A percentile compares a stretch with the other conserved stretches of the same genome.
Conservation (phyloP, 2,797 vertebrate genomes). For the Coendou prehensilis region DNA sequence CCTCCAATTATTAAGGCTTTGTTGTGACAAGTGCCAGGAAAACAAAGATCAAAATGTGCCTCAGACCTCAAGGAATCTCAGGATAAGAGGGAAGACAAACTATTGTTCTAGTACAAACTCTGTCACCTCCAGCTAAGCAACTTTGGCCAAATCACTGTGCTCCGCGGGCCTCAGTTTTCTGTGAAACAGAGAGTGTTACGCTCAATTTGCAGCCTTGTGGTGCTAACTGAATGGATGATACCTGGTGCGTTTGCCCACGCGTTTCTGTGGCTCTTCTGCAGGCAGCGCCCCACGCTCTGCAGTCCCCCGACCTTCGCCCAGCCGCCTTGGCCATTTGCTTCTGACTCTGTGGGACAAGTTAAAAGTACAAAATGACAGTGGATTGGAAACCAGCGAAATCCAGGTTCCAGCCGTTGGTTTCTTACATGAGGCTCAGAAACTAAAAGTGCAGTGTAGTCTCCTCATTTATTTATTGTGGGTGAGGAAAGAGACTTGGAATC, state of each 20-base stretch:
- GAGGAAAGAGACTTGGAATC: background rate
- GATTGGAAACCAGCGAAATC: background rate
- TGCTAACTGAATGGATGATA: background rate
- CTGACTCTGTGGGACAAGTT: background rate
- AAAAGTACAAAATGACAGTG: conserved; percentile 8
- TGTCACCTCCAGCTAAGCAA: background rate
- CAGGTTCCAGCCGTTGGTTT: background rate
- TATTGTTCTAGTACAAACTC: conserved; percentile 3
- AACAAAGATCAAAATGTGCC: conserved; percentile 39
- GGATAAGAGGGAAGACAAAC: conserved; percentile 28
- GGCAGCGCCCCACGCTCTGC: background rate
- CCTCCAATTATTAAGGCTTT: background rate
- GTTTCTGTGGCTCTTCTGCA: background rate
- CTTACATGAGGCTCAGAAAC: conserved; percentile 20
- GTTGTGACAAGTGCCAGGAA: background rate
- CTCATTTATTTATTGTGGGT: background rate
- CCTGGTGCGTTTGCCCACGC: background rate
- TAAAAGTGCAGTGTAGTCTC: background rate
- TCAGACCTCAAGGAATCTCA: conserved; percentile 30
- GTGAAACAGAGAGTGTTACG: background rate
- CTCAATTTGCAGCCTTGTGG: background rate
- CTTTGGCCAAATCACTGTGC: background rate
- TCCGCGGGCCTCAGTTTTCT: background rate
- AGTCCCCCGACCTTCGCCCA: background rate
- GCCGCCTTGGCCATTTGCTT: background rate